These are phyloP conservation scores for Pristis pectinata DNA, from an alignment of 2,797 vertebrate species.

Conservation along the genomic window DNA sequence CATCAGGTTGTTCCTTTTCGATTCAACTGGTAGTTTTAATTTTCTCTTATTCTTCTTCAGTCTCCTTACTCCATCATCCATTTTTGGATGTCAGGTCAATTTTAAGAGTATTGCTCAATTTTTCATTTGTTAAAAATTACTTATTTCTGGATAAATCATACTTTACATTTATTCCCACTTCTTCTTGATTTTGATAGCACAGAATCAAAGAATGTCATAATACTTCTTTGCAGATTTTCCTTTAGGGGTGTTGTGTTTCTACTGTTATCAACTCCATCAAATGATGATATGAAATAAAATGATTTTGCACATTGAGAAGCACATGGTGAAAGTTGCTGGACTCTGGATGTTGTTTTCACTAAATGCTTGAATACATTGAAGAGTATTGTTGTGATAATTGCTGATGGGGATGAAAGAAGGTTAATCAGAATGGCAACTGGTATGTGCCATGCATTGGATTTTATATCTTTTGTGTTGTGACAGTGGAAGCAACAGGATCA, in stretches of 20 bases:
- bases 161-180: background rate
- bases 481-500: background rate
- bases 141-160: background rate
- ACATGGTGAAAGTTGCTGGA: background rate
- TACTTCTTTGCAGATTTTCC: too few relatives aligned
- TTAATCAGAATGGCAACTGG: too few relatives aligned
- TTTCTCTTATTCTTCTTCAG: background rate
- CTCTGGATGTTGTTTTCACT: background rate
- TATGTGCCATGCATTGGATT: too few relatives aligned
- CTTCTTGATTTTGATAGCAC: background rate
- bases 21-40: too few relatives aligned
- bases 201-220: background rate
- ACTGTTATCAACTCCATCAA: too few relatives aligned
- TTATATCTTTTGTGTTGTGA: background rate
- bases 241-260: too few relatives aligned
- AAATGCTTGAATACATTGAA: too few relatives aligned
- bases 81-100: background rate
- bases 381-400: too few relatives aligned
- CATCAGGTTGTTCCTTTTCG: too few relatives aligned
- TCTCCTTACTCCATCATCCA: background rate
- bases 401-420: too few relatives aligned
- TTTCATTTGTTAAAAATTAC: background rate
- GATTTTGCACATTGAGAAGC: too few relatives aligned
- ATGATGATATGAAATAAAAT: too few relatives aligned
- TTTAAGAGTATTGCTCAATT: background rate